A percentile compares a stretch with the other conserved stretches of the same genome.
Evolutionary conservation across 2,888 invertebrate species (phyloP).

Genomic region (Eurytoma californica): DNA sequence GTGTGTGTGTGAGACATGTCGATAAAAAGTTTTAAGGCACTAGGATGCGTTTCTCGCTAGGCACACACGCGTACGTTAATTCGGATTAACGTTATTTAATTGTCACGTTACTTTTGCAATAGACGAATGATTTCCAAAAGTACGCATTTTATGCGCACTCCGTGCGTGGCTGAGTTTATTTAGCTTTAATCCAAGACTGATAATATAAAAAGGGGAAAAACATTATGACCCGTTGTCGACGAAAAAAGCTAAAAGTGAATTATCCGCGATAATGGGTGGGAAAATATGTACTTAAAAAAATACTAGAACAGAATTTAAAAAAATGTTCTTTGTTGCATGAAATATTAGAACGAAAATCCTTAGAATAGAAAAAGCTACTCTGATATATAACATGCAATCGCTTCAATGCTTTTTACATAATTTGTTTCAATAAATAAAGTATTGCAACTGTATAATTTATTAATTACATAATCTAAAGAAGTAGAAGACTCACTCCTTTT

Average conservation of each 20-base stretch:
- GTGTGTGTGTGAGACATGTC: slow-evolving; percentile 30
- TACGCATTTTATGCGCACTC: slow-evolving; percentile 34
- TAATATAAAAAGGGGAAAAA: slow-evolving; percentile 17
- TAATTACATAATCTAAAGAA: slow-evolving; percentile 50
- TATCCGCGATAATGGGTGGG: slow-evolving; percentile 34
- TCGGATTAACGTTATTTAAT: slow-evolving; percentile 27
- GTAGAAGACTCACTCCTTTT: slow-evolving; percentile 41
- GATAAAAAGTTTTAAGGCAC: slow-evolving; percentile 47
- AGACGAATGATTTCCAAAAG: slow-evolving; percentile 17
- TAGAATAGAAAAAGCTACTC: slow-evolving; percentile 27
- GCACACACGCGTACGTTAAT: slow-evolving; percentile 37
- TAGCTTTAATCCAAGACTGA: slow-evolving; percentile 31
- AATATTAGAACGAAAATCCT: slow-evolving; percentile 26
- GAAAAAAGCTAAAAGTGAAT: slow-evolving; percentile 42
- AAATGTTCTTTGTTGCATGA: slow-evolving; percentile 46
- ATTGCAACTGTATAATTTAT: slow-evolving; percentile 55
- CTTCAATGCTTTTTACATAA: slow-evolving; percentile 53
- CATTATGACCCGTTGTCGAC: slow-evolving; percentile 31
- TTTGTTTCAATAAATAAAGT: slow-evolving; percentile 54
- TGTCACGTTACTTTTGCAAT: slow-evolving; percentile 7
- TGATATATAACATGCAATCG: slow-evolving; percentile 42
- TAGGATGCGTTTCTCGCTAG: slow-evolving; percentile 9
- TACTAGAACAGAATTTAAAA: slow-evolving; percentile 38
- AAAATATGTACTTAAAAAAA: slow-evolving; percentile 36
- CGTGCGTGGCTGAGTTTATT: slow-evolving; percentile 17